Percentiles rank a stretch among this genome's conserved stretches.
Evolutionary conservation across 1,140 invertebrate species (phyloP).

Genomic region (Rhopalosiphum padi): DNA sequence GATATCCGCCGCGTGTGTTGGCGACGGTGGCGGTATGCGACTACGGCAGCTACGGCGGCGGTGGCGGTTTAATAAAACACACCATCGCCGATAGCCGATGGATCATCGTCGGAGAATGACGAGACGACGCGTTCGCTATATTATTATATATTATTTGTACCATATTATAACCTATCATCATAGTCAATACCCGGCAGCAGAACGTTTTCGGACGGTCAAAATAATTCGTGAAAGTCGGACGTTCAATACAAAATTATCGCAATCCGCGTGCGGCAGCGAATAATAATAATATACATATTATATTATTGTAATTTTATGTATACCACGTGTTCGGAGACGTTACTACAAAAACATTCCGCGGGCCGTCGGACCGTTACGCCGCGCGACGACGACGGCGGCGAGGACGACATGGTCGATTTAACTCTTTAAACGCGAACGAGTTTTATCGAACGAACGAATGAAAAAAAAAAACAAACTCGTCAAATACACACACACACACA

Average conservation of each 20-base stretch:
- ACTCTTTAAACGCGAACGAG: conserved; percentile 25
- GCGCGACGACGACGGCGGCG: background rate
- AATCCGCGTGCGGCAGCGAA: background rate
- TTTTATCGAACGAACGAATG: conserved; percentile 5
- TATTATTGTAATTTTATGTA: background rate
- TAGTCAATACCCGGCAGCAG: no score
- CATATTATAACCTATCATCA: background rate
- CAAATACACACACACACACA: background rate
- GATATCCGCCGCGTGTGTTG: background rate
- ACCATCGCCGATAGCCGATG: background rate
- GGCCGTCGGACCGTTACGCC: conserved; percentile 12
- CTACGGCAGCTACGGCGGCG: background rate
- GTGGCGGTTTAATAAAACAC: background rate
- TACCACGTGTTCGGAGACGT: background rate
- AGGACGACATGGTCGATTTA: conserved; percentile 10
- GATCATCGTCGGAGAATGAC: conserved; percentile 22
- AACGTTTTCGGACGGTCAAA: background rate
- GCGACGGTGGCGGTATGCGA: background rate
- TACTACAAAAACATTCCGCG: conserved; percentile 17
- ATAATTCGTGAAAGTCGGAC: background rate
- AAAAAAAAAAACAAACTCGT: background rate
- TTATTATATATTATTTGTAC: background rate
- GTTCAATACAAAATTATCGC: background rate
- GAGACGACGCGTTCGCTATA: background rate
- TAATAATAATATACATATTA: background rate